These are phyloP conservation scores for Donacobius atricapilla DNA, from an alignment of 2,113 vertebrate species.

Conservation along the genomic window DNA sequence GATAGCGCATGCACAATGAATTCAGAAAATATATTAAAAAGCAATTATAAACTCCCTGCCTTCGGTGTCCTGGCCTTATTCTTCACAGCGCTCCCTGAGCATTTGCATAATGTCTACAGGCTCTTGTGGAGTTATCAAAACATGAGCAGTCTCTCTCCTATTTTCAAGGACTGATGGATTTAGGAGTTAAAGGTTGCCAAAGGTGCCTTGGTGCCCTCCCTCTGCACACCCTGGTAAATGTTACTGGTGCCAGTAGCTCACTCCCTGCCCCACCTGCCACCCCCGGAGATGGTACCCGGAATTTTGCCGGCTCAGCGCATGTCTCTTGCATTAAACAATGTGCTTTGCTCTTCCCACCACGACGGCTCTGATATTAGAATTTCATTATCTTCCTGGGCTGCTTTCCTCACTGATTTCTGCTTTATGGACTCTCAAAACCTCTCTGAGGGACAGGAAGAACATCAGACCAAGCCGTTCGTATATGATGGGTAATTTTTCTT, in stretches of 20 bases:
- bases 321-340: constrained; percentile 1
- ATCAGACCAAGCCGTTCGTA: fast-evolving
- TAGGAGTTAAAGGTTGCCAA: constrained; percentile 33
- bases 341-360: constrained; percentile 18
- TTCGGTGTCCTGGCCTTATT: constrained; percentile 57
- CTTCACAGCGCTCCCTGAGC: constrained; percentile 43
- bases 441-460: neutral
- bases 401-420: neutral
- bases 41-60: constrained; percentile 72
- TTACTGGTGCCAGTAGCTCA: neutral
- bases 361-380: neutral
- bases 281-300: constrained; percentile 13
- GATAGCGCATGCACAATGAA: constrained; percentile 66
- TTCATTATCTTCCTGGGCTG: constrained; percentile 6
- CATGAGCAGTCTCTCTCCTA: constrained; percentile 47
- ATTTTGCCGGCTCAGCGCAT: neutral
- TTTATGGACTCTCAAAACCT: neutral
- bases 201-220: constrained; percentile 5
- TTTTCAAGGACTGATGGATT: constrained; percentile 54
- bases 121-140: constrained; percentile 67
- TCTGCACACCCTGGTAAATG: fast-evolving
- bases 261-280: neutral
- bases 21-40: constrained; percentile 74
- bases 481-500: neutral
- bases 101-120: constrained; percentile 72